Evolutionary conservation across 1,140 invertebrate genomes (phyloP).

Genomic region (Plutomurus gul): DNA sequence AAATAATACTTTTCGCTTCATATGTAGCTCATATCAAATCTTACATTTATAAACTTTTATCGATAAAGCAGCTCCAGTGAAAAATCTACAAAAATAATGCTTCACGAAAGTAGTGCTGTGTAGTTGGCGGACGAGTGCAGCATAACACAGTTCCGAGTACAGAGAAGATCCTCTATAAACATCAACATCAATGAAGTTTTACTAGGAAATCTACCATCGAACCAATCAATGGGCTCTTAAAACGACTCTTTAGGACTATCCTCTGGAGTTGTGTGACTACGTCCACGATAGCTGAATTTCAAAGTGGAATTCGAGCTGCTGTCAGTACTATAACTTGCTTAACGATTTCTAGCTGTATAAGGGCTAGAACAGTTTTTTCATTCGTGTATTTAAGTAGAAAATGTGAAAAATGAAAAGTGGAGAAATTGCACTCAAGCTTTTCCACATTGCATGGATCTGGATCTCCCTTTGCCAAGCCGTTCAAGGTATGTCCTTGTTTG

Average conservation of each 20-base stretch:
- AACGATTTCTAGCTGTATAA: not conserved
- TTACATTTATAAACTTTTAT: too few relatives aligned
- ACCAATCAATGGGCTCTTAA: not conserved
- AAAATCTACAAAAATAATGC: too few relatives aligned
- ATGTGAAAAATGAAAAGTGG: slow-evolving; percentile 41
- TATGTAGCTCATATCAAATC: slow-evolving; percentile 10
- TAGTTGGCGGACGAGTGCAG: too few relatives aligned
- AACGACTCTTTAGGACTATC: not conserved
- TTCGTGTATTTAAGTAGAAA: slow-evolving; percentile 2
- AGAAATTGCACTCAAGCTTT: slow-evolving; percentile 27
- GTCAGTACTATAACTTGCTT: too few relatives aligned
- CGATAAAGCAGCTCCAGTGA: too few relatives aligned
- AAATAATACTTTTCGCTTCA: not conserved
- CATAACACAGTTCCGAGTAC: not conserved
- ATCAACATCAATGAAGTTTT: slow-evolving; percentile 1
- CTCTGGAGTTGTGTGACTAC: not conserved
- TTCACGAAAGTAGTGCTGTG: too few relatives aligned
- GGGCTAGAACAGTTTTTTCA: slow-evolving; percentile 8
- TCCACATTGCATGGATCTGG: slow-evolving; percentile 17
- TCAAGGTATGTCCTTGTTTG: slow-evolving; percentile 11
- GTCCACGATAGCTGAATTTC: too few relatives aligned
- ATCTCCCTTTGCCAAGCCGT: not conserved
- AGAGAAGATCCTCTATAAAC: not conserved
- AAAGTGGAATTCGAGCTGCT: too few relatives aligned
- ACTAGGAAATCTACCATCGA: not conserved